Evolutionary conservation across 2,888 invertebrate species (phyloP), one percentile per base, ranked within the genome.

Genomic region (Phymatocera aterrima): DNA sequence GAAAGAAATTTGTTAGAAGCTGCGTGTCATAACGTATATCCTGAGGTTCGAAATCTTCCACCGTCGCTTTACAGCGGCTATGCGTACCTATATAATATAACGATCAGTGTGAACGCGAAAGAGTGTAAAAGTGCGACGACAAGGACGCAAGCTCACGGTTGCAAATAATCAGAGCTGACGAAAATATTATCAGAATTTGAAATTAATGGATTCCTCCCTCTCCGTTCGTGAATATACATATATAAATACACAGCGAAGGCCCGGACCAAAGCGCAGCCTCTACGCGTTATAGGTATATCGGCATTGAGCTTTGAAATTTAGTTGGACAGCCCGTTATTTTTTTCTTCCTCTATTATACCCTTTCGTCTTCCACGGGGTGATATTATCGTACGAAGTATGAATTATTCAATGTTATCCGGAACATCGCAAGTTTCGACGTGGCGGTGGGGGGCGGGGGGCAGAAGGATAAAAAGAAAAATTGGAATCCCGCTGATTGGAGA

Each of bases 171-270:
- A 68, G 28, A 72, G 8, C 34, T 6, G 21, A 34, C 72, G 34
- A 72, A 51, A 72, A 72, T 18, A 40, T 28, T 54, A 54, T 40
- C 43, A 60, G 54, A 75, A 54, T 75, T 57, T 75, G 4, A 75
- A 75, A 75, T 75, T 75, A 75, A 75, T 75, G 57, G 60, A 75
- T 75, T 75, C 75, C 75, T 75, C 54, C 57, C 51, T 51, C 51
- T 37, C 51, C 18, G 24, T 31, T 46, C 12, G 57, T 28, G 28
- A 8, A 8, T 40, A 40, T 40, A 40, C 40, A 40, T n/a, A n/a
- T n/a, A n/a, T n/a, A n/a, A n/a, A n/a, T n/a, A n/a, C n/a, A 51
- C 4, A 10, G 2, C 48, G 8, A 48, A 48, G 15, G 15, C 15
- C 18, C 18, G 21, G 21, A 51, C 51, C 1, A 54, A 1, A 2